phyloP scores from a whole-genome alignment of 2,113 vertebrate genomes.

The Neolamprologus caudopunctatus region DNA sequence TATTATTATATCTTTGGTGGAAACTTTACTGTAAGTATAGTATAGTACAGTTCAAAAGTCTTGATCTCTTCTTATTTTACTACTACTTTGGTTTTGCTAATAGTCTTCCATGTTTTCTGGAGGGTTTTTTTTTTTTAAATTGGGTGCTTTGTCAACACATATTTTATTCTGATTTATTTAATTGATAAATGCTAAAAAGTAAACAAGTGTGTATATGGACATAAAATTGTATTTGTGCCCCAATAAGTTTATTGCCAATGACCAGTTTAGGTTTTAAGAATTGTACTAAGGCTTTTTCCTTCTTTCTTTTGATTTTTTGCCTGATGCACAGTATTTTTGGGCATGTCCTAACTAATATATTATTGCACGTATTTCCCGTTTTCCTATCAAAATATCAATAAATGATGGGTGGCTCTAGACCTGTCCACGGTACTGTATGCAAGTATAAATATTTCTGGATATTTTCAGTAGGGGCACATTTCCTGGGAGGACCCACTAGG shows the following conservation, averaged over 20 bases:
- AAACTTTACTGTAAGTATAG: background rate
- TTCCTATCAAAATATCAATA: background rate
- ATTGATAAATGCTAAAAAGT: background rate
- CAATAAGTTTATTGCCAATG: background rate
- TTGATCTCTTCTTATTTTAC: background rate
- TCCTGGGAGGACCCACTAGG: background rate
- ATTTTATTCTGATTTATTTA: rapidly evolving
- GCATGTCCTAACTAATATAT: background rate
- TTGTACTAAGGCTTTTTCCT: background rate
- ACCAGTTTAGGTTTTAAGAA: background rate
- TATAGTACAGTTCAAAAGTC: background rate
- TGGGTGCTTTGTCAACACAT: background rate
- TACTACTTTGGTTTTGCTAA: background rate
- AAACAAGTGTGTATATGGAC: background rate
- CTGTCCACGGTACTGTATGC: background rate
- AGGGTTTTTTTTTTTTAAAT: rapidly evolving
- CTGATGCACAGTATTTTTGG: background rate
- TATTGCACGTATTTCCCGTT: rapidly evolving
- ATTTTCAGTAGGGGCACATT: background rate
- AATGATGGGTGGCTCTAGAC: background rate
- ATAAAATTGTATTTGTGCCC: background rate
- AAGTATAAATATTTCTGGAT: background rate
- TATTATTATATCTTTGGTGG: background rate
- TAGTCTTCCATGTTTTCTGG: background rate
- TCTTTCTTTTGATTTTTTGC: background rate